These are phyloP conservation scores for Paracyprichromis sp. DNA, from an alignment of 2,113 vertebrate species.

Conservation along the genomic window DNA sequence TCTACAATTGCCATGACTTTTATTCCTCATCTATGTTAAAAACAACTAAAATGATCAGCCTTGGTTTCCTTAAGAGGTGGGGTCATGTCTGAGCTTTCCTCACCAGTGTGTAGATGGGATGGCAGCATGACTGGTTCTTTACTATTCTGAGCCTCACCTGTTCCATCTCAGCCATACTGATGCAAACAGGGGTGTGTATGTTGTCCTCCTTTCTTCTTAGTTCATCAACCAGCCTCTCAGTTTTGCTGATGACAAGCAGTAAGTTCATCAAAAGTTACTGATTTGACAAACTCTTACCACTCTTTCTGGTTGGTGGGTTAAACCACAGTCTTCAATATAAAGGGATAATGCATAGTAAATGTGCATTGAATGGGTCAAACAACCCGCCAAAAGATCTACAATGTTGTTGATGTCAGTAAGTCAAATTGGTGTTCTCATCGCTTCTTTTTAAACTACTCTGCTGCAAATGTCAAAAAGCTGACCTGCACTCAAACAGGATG, in stretches of 20 bases:
- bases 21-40: background rate
- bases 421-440: background rate
- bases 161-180: background rate
- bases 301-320: background rate
- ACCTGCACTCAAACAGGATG: background rate
- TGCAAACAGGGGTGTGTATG: background rate
- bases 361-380: background rate
- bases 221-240: background rate
- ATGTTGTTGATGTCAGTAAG: background rate
- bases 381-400: background rate
- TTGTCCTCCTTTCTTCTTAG: background rate
- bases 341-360: background rate
- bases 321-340: background rate
- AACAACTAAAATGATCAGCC: background rate
- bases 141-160: background rate
- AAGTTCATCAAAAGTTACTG: background rate
- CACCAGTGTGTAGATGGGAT: background rate
- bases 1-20: background rate
- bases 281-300: background rate
- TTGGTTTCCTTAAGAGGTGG: background rate
- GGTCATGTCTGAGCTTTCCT: background rate
- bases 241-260: background rate
- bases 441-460: background rate
- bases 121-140: background rate
- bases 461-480: background rate